Percentiles rank a stretch among this genome's conserved stretches.
Conservation (phyloP, 2,113 vertebrate species). For the Agelaius tricolor region DNA sequence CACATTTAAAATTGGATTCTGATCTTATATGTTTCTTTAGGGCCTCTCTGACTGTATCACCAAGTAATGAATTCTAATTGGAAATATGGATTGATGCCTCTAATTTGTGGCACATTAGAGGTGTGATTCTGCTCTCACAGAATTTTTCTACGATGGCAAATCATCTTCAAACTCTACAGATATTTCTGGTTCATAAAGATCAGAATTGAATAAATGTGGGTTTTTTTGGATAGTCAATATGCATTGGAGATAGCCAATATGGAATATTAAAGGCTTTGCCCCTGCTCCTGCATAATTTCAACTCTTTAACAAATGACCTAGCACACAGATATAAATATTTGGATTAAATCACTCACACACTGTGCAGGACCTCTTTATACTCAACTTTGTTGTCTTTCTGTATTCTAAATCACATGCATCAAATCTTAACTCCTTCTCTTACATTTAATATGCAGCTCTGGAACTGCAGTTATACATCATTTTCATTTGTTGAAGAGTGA, state of each 20-base stretch:
- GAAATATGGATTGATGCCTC: not conserved
- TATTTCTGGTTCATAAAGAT: not conserved
- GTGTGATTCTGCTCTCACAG: not conserved
- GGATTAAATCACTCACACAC: not conserved
- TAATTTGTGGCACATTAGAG: not conserved
- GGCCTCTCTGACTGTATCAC: not conserved
- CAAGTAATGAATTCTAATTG: not conserved
- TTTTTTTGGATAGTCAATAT: not conserved
- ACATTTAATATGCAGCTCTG: conserved; percentile 39
- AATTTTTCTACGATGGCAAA: not conserved
- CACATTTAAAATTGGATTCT: not conserved
- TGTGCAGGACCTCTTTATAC: not conserved
- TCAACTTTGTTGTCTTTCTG: not conserved
- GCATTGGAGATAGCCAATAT: not conserved
- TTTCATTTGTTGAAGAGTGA: conserved; percentile 56
- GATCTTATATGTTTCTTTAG: not conserved
- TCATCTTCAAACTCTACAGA: not conserved
- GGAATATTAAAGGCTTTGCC: not conserved
- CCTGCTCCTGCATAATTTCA: not conserved
- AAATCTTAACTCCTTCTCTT: conserved; percentile 14
- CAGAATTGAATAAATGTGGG: not conserved
- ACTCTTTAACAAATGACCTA: not conserved
- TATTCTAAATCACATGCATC: conserved; percentile 38
- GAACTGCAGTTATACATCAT: conserved; percentile 55
- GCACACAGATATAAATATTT: not conserved